Base-by-base conservation (phyloP, 2,888 invertebrate species). In the Arctia plantaginis region DNA sequence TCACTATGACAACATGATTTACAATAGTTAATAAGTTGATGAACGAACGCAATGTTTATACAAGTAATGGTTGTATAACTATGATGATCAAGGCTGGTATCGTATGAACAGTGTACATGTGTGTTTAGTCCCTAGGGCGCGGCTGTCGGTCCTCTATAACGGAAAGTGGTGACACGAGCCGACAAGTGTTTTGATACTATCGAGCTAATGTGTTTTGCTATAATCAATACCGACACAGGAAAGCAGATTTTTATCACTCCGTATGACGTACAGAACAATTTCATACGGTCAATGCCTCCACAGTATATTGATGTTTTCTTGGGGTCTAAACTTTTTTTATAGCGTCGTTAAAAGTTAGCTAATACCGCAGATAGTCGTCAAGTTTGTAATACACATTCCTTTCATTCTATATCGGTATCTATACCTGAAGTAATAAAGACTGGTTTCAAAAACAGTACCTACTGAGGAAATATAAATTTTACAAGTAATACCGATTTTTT, bases 161-260 rank as follows among this genome's bases (percentile, higher is more conserved):
- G 86, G 85, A 86, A 86, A 90, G 88, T 89, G 90, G 88, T 86
- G 90, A 90, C 90, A 86, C 88, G 88, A 76, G 86, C 86, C 87
- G 89, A 91, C 90, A 91, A 91, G 91, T 90, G 90, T 89, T 91
- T 87, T 87, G 93, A 93, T 93, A 90, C 85, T 92, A 94, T 93
- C 92, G 87, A 86, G 85, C 88, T 92, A 92, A 93, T 92, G 91
- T 90, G 89, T 91, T 89, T 84, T 84, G 85, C 85, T 86, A 86
- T 90, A 90, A 93, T 92, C 91, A 89, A 92, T 92, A 92, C 86
- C 82, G 73, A 80, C 87, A 76, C 82, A 82, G 82, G 84, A 84
- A 80, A 86, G 81, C 79, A 82, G 83, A 84, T 79, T 88, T 88
- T 87, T 83, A 79, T 83, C 77, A 82, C 77, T 75, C 74, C 69